phyloP scores from a whole-genome alignment of 2,113 vertebrate genomes.

The Pteruthius melanotis region DNA sequence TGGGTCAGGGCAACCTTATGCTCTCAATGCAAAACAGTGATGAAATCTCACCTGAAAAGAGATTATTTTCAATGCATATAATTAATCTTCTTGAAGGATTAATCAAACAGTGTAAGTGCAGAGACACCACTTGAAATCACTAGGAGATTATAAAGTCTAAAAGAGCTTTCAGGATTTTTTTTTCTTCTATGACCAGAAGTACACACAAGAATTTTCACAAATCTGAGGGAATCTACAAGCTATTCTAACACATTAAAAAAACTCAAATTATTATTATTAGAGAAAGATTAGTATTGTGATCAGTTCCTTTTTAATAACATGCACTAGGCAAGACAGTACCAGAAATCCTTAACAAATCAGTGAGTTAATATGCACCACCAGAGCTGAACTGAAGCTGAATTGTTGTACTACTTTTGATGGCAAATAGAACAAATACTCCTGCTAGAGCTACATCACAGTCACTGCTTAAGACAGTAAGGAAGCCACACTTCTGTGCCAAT shows the following conservation, averaged over 20 bases:
- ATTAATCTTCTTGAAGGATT: not conserved
- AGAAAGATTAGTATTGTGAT: not conserved
- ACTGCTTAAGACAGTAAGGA: not conserved
- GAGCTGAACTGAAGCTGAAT: not conserved
- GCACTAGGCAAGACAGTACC: not conserved
- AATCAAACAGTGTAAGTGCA: not conserved
- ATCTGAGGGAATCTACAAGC: not conserved
- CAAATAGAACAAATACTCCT: not conserved
- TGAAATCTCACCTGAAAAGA: not conserved
- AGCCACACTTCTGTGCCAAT: not conserved
- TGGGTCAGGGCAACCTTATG: not conserved
- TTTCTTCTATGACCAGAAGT: not conserved
- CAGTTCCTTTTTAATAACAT: not conserved
- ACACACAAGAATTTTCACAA: not conserved
- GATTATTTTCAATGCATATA: not conserved
- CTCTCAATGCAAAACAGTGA: not conserved
- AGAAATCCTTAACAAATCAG: not conserved
- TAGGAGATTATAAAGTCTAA: not conserved
- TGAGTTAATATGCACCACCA: not conserved
- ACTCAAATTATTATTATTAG: not conserved
- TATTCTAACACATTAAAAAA: not conserved
- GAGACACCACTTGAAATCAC: not conserved
- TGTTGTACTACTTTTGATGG: not conserved
- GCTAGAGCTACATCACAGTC: not conserved
- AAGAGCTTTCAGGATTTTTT: not conserved